Base-by-base conservation (phyloP, 2,797 vertebrate genomes). In the Enteromius thamalakanensis region DNA sequence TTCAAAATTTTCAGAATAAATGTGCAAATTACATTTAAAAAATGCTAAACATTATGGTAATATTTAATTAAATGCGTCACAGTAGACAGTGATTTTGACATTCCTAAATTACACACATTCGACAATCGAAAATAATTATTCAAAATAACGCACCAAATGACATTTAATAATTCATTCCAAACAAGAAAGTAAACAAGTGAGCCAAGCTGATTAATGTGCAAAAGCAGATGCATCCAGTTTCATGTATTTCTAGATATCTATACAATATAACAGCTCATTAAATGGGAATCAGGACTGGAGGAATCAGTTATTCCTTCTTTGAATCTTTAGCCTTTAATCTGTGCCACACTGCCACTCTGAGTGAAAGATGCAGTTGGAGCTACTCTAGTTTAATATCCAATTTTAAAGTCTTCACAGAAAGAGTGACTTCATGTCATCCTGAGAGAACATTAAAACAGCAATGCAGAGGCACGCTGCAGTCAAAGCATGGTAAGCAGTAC, bases 371-470 rank as follows among this genome's bases (percentile, higher is more conserved):
- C 5, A 6, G 55, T 21, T 32, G 97, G 88, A 98, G 97, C 94
- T 98, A 92, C 88, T 99, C 97, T 97, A 98, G 91, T 45, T 42
- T 58, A 23, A 76, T 40, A 76, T 40, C 34, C 65, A 68, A 40
- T 60, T 58, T 76, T 40, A 60, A 76, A 40, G 45, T 75, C 34
- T 60, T 80, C 15, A 81, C 14, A 65, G n/a, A 78, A 26, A 42
- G 1, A 64, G 45, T n/a, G 21, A 60, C 40, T 47, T 12, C 45
- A 26, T 37, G 34, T 77, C 53, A 70, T 69, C 34, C 79, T 71
- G 51, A 80, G 71, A 80, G 32, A 67, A 80, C n/a, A 42, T 80
- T 40, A 71, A 70, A 80, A 69, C 21, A 80, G 65, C 47, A 49
- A 32, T 34, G 42, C 76, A 29, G 62, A 21, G 49, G 51, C 17